These are phyloP conservation scores for Gobio gobio DNA, from an alignment of 2,113 vertebrate genomes.

Conservation along the genomic window DNA sequence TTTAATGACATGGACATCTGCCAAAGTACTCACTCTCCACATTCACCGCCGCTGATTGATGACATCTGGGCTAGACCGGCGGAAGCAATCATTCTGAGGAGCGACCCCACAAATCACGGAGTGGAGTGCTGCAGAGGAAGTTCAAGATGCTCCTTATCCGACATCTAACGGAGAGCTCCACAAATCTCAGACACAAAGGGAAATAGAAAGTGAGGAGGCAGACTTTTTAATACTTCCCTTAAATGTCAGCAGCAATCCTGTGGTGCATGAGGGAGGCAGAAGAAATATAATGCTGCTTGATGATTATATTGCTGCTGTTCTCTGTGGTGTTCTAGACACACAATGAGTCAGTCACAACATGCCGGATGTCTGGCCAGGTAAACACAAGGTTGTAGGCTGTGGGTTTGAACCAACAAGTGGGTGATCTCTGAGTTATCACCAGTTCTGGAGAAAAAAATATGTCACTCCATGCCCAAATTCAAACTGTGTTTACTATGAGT, in stretches of 20 bases:
- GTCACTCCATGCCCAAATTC: no score
- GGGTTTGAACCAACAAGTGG: background rate
- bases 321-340: constrained; percentile 10
- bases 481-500: background rate
- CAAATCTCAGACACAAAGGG: constrained; percentile 57
- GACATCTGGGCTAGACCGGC: constrained; percentile 43
- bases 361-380: constrained; percentile 2
- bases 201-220: constrained; percentile 49
- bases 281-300: constrained; percentile 5
- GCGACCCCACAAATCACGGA: constrained; percentile 49
- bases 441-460: background rate
- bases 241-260: constrained; percentile 46
- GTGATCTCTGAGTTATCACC: background rate
- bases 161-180: constrained; percentile 24
- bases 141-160: constrained; percentile 17
- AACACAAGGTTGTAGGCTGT: constrained; percentile 3
- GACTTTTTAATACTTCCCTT: constrained; percentile 52
- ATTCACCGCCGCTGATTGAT: constrained; percentile 54
- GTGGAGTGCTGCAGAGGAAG: constrained; percentile 34
- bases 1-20: constrained; percentile 56
- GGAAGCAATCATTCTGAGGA: constrained; percentile 57
- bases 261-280: constrained; percentile 24
- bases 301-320: background rate
- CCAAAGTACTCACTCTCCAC: constrained; percentile 39
- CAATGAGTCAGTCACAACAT: background rate